These are phyloP conservation scores for Fulmarus glacialis DNA, from an alignment of 2,113 vertebrate species.

Conservation along the genomic window DNA sequence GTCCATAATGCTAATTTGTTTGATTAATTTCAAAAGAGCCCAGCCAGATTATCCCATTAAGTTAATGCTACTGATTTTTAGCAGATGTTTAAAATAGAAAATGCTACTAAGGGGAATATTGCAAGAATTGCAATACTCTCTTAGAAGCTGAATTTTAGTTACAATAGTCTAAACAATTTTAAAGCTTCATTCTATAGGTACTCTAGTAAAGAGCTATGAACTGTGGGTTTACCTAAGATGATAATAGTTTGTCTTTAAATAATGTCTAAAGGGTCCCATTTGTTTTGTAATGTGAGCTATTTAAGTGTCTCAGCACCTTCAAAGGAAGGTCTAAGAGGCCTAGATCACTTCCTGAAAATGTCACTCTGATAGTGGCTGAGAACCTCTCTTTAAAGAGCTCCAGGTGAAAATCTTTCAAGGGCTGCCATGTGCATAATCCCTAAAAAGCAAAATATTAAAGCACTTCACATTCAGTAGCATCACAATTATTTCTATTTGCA, in stretches of 20 bases:
- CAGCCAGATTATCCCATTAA: slow-evolving; percentile 45
- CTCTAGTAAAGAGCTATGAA: neutral
- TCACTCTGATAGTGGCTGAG: neutral
- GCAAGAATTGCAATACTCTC: neutral
- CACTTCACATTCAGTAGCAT: neutral
- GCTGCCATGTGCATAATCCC: neutral
- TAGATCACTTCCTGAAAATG: neutral
- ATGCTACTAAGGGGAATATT: slow-evolving; percentile 2
- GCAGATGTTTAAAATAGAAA: slow-evolving; percentile 53
- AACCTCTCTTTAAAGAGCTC: neutral
- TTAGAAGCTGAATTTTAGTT: slow-evolving; percentile 28
- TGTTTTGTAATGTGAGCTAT: neutral
- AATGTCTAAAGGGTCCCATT: neutral
- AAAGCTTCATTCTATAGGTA: neutral
- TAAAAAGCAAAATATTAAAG: neutral
- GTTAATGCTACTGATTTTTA: slow-evolving; percentile 58
- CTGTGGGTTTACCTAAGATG: neutral
- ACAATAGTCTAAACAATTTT: neutral
- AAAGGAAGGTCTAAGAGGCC: neutral
- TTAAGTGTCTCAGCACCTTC: neutral
- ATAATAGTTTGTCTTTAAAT: slow-evolving; percentile 15
- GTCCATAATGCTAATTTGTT: slow-evolving; percentile 60
- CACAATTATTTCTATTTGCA: neutral
- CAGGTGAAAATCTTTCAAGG: neutral
- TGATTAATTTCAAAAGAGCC: slow-evolving; percentile 62